phyloP scores from a whole-genome alignment of 1,140 invertebrate species.

The Hycleus cichorii region DNA sequence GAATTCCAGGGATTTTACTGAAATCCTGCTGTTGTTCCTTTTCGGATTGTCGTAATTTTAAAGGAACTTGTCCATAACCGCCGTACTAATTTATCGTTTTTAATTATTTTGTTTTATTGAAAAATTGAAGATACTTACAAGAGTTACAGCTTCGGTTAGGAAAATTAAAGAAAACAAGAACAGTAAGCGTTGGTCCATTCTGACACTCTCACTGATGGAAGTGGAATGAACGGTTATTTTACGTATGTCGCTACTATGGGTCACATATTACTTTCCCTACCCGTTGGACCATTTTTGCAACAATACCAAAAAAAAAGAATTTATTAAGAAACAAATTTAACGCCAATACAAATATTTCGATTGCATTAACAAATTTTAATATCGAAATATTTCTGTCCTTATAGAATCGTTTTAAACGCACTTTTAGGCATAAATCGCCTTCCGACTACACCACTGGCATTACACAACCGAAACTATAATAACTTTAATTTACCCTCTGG shows the following conservation, averaged over 20 bases:
- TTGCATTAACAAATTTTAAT: no score
- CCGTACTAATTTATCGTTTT: neutral
- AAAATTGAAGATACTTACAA: constrained; percentile 6
- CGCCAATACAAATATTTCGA: no score
- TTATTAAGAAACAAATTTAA: no score
- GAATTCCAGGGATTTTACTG: constrained; percentile 66
- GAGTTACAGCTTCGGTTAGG: neutral
- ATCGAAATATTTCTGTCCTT: no score
- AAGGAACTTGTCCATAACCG: constrained; percentile 10
- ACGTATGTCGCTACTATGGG: neutral
- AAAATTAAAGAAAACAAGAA: constrained; percentile 1
- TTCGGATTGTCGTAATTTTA: constrained; percentile 24
- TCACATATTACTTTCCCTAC: constrained; percentile 16
- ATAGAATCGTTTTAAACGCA: no score
- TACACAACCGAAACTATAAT: no score
- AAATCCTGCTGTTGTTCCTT: constrained; percentile 64
- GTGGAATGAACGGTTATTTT: constrained; percentile 1
- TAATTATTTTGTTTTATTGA: neutral
- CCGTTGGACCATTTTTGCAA: constrained; percentile 5
- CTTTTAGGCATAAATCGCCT: no score
- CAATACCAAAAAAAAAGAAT: no score
- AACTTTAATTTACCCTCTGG: neutral
- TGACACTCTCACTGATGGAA: neutral
- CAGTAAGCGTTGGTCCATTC: constrained; percentile 15
- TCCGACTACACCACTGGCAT: no score